Evolutionary conservation across 2,888 invertebrate species (phyloP), one percentile per base, ranked within the genome.

Genomic region (Choristoneura rosaceana): DNA sequence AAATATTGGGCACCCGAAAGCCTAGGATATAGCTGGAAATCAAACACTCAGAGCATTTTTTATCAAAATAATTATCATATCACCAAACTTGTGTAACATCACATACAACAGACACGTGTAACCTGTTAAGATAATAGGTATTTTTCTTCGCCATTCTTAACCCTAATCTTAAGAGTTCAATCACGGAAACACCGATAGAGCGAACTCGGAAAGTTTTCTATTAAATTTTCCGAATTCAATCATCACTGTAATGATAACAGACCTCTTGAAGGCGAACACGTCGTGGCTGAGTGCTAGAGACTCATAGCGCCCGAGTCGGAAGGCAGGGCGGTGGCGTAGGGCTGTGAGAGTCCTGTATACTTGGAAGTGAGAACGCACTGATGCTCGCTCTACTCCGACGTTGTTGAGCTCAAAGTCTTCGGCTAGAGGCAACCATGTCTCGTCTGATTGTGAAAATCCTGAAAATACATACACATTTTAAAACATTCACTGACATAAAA

Each of bases 401-500:
- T 97, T 97, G 15, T 95, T 77, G 0, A 82, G 84, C 67, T 91
- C 89, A 77, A 94, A 96, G 58, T 96, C 95, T 0, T 94, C 89
- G 52, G 96, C 94, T 0, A 97, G 90, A 0, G 97, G 97, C 4
- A 97, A 84, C 97, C 97, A 97, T 0, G 96, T 94, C 0, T 82
- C 83, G 0, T 87, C 88, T 0, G 85, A 90, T 0, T 79, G 87
- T 0, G 96, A 95, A 80, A 97, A 97, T 9, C 96, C 96, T 94
- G 68, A 2, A 78, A 80, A 74, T n/a, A n/a, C 61, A 33, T 1
- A 17, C 15, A 17, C 25, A n/a, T 34, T 34, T n/a, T 38, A 34
- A 12, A 10, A 43, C 43, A 12, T 12, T 43, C 12, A 2, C 25
- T 25, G 25, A 25, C 25, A 25, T 25, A 25, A 25, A 25, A 25